Conservation (phyloP, 2,888 invertebrate species). For the Dermolepida albohirtum region DNA sequence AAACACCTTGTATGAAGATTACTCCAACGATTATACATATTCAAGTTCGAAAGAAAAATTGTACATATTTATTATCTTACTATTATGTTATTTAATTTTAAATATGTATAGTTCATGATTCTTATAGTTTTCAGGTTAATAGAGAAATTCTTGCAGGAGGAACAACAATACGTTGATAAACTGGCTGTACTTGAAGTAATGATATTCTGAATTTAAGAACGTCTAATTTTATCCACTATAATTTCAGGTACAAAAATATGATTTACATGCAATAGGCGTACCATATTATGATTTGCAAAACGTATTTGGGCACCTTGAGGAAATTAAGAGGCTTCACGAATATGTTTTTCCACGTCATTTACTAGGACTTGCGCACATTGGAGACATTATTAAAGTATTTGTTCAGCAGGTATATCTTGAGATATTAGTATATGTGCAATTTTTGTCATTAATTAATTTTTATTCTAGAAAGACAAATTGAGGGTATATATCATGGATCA, state of each 20-base stretch:
- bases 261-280: constrained; percentile 4
- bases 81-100: background rate
- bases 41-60: too few relatives aligned
- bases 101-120: background rate
- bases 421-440: constrained; percentile 4
- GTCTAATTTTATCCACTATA: background rate
- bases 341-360: constrained; percentile 16
- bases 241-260: constrained; percentile 21
- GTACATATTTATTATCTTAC: too few relatives aligned
- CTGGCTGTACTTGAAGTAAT: constrained; percentile 37
- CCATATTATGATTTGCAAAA: constrained; percentile 37
- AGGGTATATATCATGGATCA: constrained; percentile 42
- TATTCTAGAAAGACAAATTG: constrained; percentile 34
- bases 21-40: too few relatives aligned
- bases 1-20: too few relatives aligned
- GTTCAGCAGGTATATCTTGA: constrained; percentile 18
- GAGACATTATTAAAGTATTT: constrained; percentile 35
- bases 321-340: constrained; percentile 39
- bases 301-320: constrained; percentile 35
- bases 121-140: constrained; percentile 36
- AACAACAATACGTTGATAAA: constrained; percentile 38
- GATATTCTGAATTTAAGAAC: too few relatives aligned
- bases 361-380: constrained; percentile 4
- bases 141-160: constrained; percentile 31
- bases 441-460: background rate